Percentiles rank a stretch among this genome's conserved stretches.
Evolutionary conservation across 2,113 vertebrate genomes (phyloP).

Genomic region (Grammomys surdaster): DNA sequence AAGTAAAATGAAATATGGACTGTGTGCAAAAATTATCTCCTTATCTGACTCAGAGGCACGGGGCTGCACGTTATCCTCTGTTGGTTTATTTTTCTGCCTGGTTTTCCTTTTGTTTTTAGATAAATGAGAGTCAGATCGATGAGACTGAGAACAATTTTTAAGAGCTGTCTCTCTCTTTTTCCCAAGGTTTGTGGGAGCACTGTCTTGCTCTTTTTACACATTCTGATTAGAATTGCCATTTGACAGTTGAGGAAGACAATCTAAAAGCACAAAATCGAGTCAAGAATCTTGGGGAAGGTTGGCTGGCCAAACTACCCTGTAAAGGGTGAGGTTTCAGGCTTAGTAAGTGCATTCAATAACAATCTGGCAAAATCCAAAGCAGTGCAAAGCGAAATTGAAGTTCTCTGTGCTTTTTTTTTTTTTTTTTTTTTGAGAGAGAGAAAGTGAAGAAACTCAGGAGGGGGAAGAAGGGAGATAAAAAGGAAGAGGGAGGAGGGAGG

Average conservation of each 20-base stretch:
- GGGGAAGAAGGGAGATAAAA: not conserved
- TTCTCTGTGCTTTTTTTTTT: not conserved
- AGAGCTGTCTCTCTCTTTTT: not conserved
- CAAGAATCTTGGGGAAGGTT: conserved; percentile 7
- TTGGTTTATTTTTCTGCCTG: conserved; percentile 66
- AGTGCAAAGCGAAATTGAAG: not conserved
- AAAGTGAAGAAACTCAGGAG: not conserved
- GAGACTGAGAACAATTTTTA: conserved; percentile 77
- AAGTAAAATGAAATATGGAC: conserved; percentile 79
- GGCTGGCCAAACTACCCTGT: not conserved
- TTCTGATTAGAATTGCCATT: conserved; percentile 33
- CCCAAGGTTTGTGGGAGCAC: conserved; percentile 35
- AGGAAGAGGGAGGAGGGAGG: not conserved
- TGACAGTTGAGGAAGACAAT: conserved; percentile 37
- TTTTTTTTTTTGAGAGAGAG: not conserved
- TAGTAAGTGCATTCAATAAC: not conserved
- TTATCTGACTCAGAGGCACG: conserved; percentile 71
- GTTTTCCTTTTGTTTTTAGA: conserved; percentile 81
- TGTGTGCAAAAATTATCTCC: conserved; percentile 67
- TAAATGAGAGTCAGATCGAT: conserved; percentile 79
- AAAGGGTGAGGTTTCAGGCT: not conserved
- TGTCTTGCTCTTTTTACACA: conserved; percentile 34
- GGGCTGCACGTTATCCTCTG: conserved; percentile 70
- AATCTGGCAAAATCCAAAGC: not conserved
- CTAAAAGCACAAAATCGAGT: not conserved